Conservation (phyloP, 2,888 invertebrate genomes). For the Torymus aiolomorphi region DNA sequence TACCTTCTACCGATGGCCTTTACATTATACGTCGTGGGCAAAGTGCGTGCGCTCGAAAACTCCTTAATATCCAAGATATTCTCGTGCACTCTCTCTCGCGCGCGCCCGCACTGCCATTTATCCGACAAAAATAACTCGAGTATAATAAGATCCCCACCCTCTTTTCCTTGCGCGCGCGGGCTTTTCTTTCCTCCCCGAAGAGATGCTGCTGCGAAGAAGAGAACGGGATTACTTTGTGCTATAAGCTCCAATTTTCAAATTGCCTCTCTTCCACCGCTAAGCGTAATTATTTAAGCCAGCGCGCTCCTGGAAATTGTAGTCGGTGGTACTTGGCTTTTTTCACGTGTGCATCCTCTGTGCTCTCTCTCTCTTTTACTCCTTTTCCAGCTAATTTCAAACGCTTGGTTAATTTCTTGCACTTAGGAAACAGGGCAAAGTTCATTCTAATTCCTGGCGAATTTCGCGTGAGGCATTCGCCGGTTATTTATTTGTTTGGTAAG, state of each 20-base stretch:
- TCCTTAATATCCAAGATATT: no score
- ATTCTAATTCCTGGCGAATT: no score
- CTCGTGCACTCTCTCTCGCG: not conserved
- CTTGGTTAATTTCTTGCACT: no score
- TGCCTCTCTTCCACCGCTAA: not conserved
- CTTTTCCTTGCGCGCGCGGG: not conserved
- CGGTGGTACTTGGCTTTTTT: not conserved
- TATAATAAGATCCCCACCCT: conserved; percentile 25
- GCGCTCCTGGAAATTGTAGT: not conserved
- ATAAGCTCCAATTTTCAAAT: conserved; percentile 20
- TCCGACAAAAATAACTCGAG: conserved; percentile 28
- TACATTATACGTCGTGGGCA: no score
- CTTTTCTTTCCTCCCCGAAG: not conserved
- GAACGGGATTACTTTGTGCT: not conserved
- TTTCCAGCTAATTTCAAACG: not conserved
- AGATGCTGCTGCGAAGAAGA: no score
- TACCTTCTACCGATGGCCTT: no score
- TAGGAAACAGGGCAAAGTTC: no score
- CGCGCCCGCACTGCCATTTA: conserved; percentile 28
- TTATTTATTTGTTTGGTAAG: no score
- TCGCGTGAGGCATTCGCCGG: no score
- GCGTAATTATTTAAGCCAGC: conserved; percentile 22
- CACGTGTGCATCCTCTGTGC: no score
- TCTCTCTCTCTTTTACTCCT: not conserved
- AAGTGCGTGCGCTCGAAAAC: no score